phyloP scores from a whole-genome alignment of 2,797 vertebrate genomes.

The Gorsachius magnificus region DNA sequence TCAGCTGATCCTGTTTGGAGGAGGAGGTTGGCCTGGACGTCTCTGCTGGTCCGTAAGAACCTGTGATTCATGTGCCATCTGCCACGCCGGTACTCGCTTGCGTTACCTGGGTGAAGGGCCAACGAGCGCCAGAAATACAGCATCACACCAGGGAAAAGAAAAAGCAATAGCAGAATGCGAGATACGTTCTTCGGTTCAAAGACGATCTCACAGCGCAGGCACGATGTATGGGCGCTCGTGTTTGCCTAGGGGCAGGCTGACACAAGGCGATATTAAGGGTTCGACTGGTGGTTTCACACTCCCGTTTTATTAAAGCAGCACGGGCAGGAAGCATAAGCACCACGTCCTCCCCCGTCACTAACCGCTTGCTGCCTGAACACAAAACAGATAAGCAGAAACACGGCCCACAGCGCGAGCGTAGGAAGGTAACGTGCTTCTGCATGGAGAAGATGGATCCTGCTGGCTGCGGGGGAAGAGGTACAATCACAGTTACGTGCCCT shows the following conservation, averaged over 20 bases:
- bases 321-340: neutral
- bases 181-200: neutral
- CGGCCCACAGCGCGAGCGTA: accelerated
- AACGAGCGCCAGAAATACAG: neutral
- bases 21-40: neutral
- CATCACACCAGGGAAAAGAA: neutral
- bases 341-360: neutral
- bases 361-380: neutral
- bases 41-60: neutral
- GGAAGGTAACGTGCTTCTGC: accelerated
- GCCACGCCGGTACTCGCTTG: neutral
- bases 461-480: neutral
- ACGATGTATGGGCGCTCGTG: accelerated
- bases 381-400: neutral
- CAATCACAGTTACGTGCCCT: neutral
- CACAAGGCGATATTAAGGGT: neutral
- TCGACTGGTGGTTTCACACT: neutral
- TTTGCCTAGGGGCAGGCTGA: neutral
- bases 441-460: accelerated
- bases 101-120: neutral
- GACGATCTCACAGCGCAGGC: neutral
- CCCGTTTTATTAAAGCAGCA: neutral
- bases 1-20: neutral
- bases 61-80: neutral
- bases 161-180: neutral